phyloP scores from a whole-genome alignment of 2,113 vertebrate species.

The Tyto alba region DNA sequence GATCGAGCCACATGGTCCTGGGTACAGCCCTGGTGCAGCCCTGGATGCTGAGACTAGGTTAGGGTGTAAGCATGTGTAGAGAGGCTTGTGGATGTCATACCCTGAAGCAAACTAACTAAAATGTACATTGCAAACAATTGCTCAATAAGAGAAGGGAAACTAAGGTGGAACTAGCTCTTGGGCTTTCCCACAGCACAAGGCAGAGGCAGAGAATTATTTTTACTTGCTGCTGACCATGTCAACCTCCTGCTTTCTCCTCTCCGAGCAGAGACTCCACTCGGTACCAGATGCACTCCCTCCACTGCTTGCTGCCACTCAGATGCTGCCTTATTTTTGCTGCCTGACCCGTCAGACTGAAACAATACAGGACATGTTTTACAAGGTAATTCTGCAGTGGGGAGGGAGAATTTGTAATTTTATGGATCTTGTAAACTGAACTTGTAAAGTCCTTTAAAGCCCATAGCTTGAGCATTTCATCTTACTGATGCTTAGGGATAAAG shows the following conservation, averaged over 20 bases:
- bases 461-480: slow-evolving; percentile 41
- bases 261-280: background rate
- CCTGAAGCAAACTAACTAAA: background rate
- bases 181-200: background rate
- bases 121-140: background rate
- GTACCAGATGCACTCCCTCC: background rate
- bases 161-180: background rate
- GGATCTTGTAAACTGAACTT: slow-evolving; percentile 59
- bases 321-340: slow-evolving; percentile 15
- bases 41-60: background rate
- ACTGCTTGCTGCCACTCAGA: background rate
- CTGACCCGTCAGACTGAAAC: slow-evolving; percentile 5
- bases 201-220: background rate
- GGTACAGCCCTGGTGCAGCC: background rate
- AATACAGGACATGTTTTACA: slow-evolving; percentile 45
- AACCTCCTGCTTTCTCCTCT: background rate
- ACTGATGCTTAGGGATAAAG: slow-evolving; percentile 29
- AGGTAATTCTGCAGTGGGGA: slow-evolving; percentile 15
- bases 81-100: background rate
- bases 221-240: background rate
- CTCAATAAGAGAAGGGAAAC: background rate
- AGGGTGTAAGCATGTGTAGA: background rate
- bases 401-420: slow-evolving; percentile 56
- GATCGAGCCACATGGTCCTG: background rate
- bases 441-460: slow-evolving; percentile 55